A percentile compares a stretch with the other conserved stretches of the same genome.
Evolutionary conservation across 2,888 invertebrate species (phyloP).

Genomic region (Napeogenes inachia): DNA sequence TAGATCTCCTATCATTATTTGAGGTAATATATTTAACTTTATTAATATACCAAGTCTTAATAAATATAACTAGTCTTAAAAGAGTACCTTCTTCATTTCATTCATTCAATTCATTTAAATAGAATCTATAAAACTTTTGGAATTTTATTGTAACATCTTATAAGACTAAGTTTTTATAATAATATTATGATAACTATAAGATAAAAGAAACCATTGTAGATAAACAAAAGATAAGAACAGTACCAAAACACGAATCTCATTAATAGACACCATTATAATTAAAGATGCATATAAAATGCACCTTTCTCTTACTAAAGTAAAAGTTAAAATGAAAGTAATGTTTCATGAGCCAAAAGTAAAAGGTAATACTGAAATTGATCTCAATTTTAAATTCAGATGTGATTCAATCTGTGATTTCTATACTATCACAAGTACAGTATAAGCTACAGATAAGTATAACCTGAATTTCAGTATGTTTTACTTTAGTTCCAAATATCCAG

Average conservation of each 20-base stretch:
- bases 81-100: too few species aligned
- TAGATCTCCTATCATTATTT: slow-evolving; percentile 70
- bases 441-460: too few species aligned
- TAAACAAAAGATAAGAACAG: background rate
- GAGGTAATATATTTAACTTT: slow-evolving; percentile 53
- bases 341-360: slow-evolving; percentile 36
- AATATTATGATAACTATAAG: background rate
- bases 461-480: too few species aligned
- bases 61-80: background rate
- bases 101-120: too few species aligned
- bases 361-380: slow-evolving; percentile 29
- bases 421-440: too few species aligned
- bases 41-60: background rate
- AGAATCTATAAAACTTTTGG: background rate
- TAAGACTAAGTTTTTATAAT: background rate
- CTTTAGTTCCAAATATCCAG: too few species aligned
- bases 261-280: slow-evolving; percentile 7
- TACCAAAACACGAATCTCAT: background rate
- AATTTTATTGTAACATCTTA: slow-evolving; percentile 2
- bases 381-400: slow-evolving; percentile 7
- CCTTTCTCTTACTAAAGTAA: slow-evolving; percentile 40
- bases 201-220: background rate
- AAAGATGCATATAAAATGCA: slow-evolving; percentile 23
- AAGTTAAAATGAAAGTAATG: slow-evolving; percentile 56
- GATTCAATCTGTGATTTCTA: too few species aligned